These are phyloP conservation scores for Poecilia wingei DNA, from an alignment of 2,797 vertebrate species.

Conservation along the genomic window DNA sequence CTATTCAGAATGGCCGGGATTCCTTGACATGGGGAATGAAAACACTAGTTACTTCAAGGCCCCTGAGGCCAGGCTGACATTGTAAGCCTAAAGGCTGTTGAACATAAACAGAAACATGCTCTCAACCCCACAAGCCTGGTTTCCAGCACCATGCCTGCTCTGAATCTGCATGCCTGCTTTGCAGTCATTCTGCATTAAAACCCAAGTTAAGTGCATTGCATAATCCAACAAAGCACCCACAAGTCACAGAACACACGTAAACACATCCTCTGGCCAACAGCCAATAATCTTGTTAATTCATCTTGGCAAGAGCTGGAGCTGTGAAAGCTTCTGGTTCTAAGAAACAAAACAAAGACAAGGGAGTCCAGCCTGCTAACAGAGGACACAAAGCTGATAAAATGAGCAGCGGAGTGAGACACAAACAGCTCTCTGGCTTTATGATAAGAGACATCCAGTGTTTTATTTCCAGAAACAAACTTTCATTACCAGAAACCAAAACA, in stretches of 20 bases:
- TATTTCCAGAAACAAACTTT: conserved; percentile 15
- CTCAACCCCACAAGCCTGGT: conserved; percentile 17
- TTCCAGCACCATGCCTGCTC: conserved; percentile 19
- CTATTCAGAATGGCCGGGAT: conserved; percentile 30
- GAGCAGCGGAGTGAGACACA: background rate
- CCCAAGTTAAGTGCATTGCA: conserved; percentile 49
- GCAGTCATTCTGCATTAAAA: conserved; percentile 39
- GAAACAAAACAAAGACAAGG: conserved; percentile 35
- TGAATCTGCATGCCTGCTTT: conserved; percentile 28
- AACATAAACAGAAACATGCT: conserved; percentile 63
- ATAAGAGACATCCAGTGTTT: conserved; percentile 14
- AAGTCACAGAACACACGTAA: conserved; percentile 49
- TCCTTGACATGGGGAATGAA: conserved; percentile 44
- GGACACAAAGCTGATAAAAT: conserved; percentile 6
- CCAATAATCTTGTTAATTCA: conserved; percentile 63
- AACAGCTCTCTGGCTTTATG: conserved; percentile 15
- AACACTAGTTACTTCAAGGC: conserved; percentile 38
- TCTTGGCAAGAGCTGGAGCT: conserved; percentile 47
- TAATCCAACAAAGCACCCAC: conserved; percentile 36
- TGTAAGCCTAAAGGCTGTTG: conserved; percentile 32
- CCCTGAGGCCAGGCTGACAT: conserved; percentile 45
- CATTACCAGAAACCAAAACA: conserved; percentile 21
- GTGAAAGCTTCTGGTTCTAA: conserved; percentile 43
- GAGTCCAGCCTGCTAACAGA: conserved; percentile 4
- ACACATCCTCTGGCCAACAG: conserved; percentile 42